Percentiles rank a stretch among this genome's conserved stretches.
phyloP scores from a whole-genome alignment of 2,113 vertebrate genomes.

The Nematolebias whitei region DNA sequence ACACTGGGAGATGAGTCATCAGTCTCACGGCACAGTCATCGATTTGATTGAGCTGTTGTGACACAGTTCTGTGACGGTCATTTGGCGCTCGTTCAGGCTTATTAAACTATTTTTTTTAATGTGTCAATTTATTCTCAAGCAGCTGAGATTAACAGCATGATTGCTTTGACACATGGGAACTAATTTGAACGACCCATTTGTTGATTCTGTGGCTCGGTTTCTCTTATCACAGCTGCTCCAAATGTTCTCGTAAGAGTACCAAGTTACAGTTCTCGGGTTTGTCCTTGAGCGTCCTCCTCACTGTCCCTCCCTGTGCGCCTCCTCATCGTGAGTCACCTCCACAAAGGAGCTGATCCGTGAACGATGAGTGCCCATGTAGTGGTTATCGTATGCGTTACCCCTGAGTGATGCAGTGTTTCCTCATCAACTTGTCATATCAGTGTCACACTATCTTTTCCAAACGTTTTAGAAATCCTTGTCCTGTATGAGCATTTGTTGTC shows the following conservation, averaged over 20 bases:
- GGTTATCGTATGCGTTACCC: constrained; percentile 12
- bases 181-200: neutral
- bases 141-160: too few species aligned
- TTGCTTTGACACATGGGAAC: neutral
- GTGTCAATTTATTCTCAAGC: neutral
- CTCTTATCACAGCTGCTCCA: neutral
- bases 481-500: too few species aligned
- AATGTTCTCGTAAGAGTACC: neutral
- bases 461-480: too few species aligned
- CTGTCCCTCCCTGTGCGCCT: neutral
- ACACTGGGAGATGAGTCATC: neutral
- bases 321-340: constrained; percentile 39
- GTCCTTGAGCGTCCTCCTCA: constrained; percentile 5
- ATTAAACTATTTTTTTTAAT: neutral
- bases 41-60: neutral
- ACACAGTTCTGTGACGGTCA: neutral
- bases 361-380: neutral
- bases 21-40: neutral
- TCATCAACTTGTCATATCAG: too few species aligned
- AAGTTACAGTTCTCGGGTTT: constrained; percentile 1
- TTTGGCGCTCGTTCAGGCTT: neutral
- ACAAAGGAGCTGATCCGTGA: neutral
- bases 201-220: neutral
- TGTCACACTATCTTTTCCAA: too few species aligned
- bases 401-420: constrained; percentile 8